A percentile compares a stretch with the other conserved stretches of the same genome.
These are phyloP conservation scores for Gallinago solitaria DNA, from an alignment of 2,797 vertebrate genomes.

Conservation along the genomic window DNA sequence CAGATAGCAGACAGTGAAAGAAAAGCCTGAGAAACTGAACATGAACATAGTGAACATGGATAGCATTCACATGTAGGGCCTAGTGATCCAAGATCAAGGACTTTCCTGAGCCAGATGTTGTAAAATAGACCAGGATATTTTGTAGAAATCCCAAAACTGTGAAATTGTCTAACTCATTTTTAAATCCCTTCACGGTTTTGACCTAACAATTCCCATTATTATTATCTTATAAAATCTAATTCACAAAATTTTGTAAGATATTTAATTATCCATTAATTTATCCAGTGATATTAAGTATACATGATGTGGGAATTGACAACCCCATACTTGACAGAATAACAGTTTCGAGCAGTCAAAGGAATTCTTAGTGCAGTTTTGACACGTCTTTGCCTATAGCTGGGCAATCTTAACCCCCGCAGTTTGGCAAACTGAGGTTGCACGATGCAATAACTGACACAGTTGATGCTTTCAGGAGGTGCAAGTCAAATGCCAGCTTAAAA, in stretches of 20 bases:
- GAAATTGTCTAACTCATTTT: accelerated
- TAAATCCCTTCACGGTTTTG: background rate
- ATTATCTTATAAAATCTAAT: background rate
- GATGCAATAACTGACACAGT: background rate
- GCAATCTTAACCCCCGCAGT: background rate
- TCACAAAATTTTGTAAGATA: background rate
- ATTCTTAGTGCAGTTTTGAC: background rate
- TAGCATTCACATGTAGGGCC: background rate
- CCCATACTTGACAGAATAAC: accelerated
- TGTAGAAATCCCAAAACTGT: accelerated
- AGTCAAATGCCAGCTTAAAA: background rate
- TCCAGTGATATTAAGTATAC: background rate
- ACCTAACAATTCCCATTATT: background rate
- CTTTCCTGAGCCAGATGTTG: background rate
- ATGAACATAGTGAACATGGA: background rate
- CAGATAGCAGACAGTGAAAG: background rate
- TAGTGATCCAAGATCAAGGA: background rate
- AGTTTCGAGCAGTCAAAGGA: background rate
- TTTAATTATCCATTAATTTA: background rate
- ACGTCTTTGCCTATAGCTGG: accelerated
- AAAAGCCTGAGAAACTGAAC: background rate
- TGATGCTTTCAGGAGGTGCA: background rate
- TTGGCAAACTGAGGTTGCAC: accelerated
- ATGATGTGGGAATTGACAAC: background rate
- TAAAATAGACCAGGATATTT: background rate